Percentiles rank a stretch among this genome's conserved stretches.
phyloP scores from a whole-genome alignment of 2,888 invertebrate species.

The Eupithecia subfuscata region DNA sequence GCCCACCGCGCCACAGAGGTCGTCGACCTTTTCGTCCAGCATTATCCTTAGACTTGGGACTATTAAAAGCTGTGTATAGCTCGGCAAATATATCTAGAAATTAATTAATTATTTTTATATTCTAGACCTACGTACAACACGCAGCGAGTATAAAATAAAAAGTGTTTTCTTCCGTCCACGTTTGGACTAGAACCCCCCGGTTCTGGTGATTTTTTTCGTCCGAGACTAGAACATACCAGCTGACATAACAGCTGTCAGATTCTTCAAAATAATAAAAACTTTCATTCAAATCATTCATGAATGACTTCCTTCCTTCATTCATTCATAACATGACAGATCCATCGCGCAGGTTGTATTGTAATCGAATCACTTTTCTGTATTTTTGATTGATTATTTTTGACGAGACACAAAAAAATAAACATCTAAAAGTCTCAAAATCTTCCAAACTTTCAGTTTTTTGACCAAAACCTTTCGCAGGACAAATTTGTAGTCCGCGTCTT shows the following conservation, averaged over 20 bases:
- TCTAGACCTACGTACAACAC: too few relatives aligned
- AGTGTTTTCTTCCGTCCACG: too few relatives aligned
- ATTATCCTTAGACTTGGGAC: too few relatives aligned
- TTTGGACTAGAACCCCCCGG: too few relatives aligned
- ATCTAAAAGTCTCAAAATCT: slow-evolving; percentile 36
- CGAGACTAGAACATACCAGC: neutral
- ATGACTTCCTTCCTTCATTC: too few relatives aligned
- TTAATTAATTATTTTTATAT: too few relatives aligned
- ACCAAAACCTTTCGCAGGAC: slow-evolving; percentile 18
- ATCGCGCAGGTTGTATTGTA: slow-evolving; percentile 30
- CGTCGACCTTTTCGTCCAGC: too few relatives aligned
- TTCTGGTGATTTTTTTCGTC: neutral
- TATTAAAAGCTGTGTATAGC: too few relatives aligned
- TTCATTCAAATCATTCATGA: neutral
- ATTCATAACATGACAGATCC: slow-evolving; percentile 20
- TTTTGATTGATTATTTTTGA: slow-evolving; percentile 43
- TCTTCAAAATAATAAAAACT: neutral
- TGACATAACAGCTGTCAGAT: slow-evolving; percentile 29
- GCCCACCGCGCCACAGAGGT: too few relatives aligned
- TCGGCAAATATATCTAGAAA: too few relatives aligned
- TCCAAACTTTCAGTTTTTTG: slow-evolving; percentile 9
- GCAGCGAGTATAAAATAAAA: too few relatives aligned
- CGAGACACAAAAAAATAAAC: slow-evolving; percentile 38
- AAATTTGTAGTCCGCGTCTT: slow-evolving; percentile 34
- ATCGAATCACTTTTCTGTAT: slow-evolving; percentile 41